Conservation (phyloP, 2,113 vertebrate species). For the Antechinus stuartii region DNA sequence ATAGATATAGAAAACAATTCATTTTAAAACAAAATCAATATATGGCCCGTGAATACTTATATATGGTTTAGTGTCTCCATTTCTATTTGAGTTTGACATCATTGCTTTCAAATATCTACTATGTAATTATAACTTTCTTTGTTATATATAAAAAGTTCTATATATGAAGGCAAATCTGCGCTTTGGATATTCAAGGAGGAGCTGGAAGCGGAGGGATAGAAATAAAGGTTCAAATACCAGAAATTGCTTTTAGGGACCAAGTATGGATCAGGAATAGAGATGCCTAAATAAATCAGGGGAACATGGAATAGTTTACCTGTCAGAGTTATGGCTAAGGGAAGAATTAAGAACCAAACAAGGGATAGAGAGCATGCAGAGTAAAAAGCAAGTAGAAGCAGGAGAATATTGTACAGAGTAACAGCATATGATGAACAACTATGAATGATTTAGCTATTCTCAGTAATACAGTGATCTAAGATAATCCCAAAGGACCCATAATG, state of each 20-base stretch:
- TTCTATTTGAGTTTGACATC: not conserved
- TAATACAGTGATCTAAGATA: too few relatives aligned
- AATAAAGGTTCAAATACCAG: not conserved
- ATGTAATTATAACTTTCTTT: not conserved
- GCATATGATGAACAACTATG: too few relatives aligned
- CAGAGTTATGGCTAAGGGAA: not conserved
- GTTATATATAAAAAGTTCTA: not conserved
- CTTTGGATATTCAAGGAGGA: not conserved
- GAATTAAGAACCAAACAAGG: not conserved
- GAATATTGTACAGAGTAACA: too few relatives aligned
- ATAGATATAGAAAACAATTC: not conserved
- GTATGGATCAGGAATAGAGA: not conserved
- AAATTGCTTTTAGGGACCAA: not conserved
- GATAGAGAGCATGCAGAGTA: not conserved
- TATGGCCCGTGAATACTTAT: not conserved
- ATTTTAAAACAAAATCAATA: not conserved
- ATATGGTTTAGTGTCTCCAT: not conserved
- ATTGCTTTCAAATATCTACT: not conserved
- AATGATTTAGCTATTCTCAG: too few relatives aligned
- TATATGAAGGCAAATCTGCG: not conserved
- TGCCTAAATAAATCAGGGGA: not conserved
- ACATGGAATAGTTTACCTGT: too few relatives aligned
- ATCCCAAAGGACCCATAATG: too few relatives aligned
- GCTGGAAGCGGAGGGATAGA: not conserved
- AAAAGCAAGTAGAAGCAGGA: too few relatives aligned